phyloP scores from a whole-genome alignment of 37 sponge, comb jelly and placozoan genomes.

The Lycopodina hypogea region DNA sequence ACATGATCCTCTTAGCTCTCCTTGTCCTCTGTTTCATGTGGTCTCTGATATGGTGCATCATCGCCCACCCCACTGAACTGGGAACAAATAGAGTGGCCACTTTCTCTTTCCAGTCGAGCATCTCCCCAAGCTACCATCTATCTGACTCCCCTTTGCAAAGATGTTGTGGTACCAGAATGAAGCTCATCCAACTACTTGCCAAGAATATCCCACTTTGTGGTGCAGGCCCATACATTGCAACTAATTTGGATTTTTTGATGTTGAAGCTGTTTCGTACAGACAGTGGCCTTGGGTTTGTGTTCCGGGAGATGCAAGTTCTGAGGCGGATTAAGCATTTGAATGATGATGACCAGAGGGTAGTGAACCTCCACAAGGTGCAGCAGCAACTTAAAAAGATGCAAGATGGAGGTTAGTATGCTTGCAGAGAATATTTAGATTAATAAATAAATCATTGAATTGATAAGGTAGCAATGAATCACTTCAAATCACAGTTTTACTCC shows the following conservation, averaged over 20 bases:
- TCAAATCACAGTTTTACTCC: too few relatives aligned
- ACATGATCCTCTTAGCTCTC: constrained; percentile 48
- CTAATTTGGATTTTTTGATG: constrained; percentile 54
- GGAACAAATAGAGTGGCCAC: constrained; percentile 28
- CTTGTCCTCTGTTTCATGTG: constrained; percentile 20
- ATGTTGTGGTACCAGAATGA: constrained; percentile 3
- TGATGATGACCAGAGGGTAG: constrained; percentile 30
- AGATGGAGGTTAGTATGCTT: constrained; percentile 25
- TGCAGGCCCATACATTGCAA: constrained; percentile 18
- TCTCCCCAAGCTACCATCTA: constrained; percentile 36
- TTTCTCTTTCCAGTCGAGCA: constrained; percentile 41
- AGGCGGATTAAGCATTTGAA: constrained; percentile 21
- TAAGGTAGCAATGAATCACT: too few relatives aligned
- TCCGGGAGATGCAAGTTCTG: constrained; percentile 47
- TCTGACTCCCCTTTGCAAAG: constrained; percentile 10
- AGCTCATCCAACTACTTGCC: background rate
- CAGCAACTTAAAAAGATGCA: constrained; percentile 1
- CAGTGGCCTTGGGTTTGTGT: constrained; percentile 43
- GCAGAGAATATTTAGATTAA: background rate
- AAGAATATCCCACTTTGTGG: constrained; percentile 23
- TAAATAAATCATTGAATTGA: background rate
- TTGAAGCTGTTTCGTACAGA: constrained; percentile 54
- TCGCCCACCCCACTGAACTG: constrained; percentile 40
- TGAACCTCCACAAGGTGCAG: constrained; percentile 16
- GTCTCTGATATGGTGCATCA: constrained; percentile 56